phyloP scores from a whole-genome alignment of 2,797 vertebrate genomes.

The Sebastes iracundus region DNA sequence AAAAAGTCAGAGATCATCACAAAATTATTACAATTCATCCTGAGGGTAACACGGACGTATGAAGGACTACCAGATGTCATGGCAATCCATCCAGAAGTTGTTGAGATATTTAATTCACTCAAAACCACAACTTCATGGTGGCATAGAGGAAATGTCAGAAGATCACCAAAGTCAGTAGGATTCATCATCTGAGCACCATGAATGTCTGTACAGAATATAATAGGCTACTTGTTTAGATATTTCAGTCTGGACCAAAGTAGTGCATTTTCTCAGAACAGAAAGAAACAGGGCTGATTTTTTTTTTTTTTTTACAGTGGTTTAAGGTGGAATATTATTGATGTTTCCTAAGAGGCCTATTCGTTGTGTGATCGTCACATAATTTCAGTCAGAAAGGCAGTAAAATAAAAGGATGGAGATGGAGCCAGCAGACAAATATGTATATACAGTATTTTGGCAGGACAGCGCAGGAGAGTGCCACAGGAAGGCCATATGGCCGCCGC shows the following conservation, averaged over 20 bases:
- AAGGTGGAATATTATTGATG: background rate
- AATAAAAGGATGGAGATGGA: background rate
- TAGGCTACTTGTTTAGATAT: background rate
- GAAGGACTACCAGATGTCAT: background rate
- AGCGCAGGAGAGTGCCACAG: constrained; percentile 29
- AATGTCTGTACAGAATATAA: too few relatives aligned
- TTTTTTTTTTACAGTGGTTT: background rate
- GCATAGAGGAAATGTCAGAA: too few relatives aligned
- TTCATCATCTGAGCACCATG: too few relatives aligned
- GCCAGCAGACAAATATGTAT: constrained; percentile 25
- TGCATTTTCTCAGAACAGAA: background rate
- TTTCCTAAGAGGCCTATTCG: background rate
- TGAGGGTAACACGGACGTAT: background rate
- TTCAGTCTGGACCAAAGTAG: background rate
- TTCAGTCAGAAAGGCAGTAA: background rate
- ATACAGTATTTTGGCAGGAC: constrained; percentile 37
- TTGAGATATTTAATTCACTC: background rate
- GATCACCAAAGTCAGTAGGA: too few relatives aligned
- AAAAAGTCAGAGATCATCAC: background rate
- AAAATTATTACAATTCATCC: background rate
- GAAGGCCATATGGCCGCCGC: constrained; percentile 61
- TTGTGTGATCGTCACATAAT: background rate
- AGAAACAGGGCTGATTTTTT: background rate
- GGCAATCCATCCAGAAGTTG: background rate
- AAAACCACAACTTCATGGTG: too few relatives aligned